phyloP scores from a whole-genome alignment of 2,113 vertebrate genomes.

The Shinisaurus crocodilurus region DNA sequence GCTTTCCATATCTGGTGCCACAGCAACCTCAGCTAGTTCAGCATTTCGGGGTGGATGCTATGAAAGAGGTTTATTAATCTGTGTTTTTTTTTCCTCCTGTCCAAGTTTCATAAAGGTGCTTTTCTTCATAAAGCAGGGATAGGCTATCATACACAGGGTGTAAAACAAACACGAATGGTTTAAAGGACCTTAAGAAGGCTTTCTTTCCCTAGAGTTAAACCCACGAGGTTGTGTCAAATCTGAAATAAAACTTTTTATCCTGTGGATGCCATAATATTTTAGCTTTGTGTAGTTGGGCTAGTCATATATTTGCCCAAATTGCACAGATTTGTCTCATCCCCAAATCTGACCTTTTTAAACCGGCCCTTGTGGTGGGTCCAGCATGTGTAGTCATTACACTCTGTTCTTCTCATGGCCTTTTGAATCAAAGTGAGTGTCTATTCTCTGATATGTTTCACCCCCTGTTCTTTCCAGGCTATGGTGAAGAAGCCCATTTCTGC shows the following conservation, averaged over 20 bases:
- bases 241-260: not conserved
- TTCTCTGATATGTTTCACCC: constrained; percentile 74
- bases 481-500: constrained; percentile 85
- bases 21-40: constrained; percentile 47
- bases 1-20: constrained; percentile 24
- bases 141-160: not conserved
- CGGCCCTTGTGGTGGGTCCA: constrained; percentile 11
- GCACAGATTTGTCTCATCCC: not conserved
- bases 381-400: constrained; percentile 47
- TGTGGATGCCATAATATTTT: not conserved
- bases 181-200: constrained; percentile 45
- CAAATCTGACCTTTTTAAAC: not conserved
- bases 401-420: constrained; percentile 72
- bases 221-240: not conserved
- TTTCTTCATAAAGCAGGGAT: not conserved
- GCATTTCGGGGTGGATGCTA: not conserved
- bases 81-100: too few species aligned
- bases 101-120: not conserved
- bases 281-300: not conserved
- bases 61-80: not conserved
- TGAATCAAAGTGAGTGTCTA: constrained; percentile 74
- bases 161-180: not conserved
- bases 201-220: constrained; percentile 10
- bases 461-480: constrained; percentile 84
- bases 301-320: not conserved